These are phyloP conservation scores for Caenorhabditis brenneri DNA, from an alignment of 1,140 invertebrate species.

Conservation along the genomic window DNA sequence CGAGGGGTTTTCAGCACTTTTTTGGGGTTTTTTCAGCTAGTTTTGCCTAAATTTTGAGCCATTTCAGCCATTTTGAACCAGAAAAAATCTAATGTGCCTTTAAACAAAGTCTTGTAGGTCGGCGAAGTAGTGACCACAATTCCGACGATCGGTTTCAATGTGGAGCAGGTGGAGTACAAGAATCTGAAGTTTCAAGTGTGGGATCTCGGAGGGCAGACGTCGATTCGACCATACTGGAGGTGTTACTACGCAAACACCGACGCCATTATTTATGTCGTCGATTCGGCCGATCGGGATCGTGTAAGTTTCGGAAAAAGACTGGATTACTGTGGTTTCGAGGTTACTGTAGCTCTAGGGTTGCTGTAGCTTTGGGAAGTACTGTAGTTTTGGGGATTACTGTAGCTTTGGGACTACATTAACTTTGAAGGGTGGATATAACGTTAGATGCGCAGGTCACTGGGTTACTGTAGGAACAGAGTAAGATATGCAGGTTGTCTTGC, in stretches of 20 bases:
- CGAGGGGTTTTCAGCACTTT: no score
- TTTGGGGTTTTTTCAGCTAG: no score
- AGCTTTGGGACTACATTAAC: no score
- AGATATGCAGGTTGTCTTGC: no score
- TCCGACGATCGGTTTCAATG: conserved; percentile 94
- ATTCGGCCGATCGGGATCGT: conserved; percentile 95
- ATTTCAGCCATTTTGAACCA: no score
- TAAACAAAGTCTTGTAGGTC: conserved; percentile 80
- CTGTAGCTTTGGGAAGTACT: neutral
- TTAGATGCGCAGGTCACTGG: no score
- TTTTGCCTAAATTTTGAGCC: no score
- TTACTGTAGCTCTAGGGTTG: neutral
- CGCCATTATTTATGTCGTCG: conserved; percentile 99
- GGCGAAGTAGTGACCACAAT: conserved; percentile 99
- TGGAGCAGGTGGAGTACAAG: conserved; percentile 94
- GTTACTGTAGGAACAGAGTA: no score
- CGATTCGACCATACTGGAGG: conserved; percentile 96
- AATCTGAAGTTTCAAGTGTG: conserved; percentile 84
- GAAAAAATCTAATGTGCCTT: neutral
- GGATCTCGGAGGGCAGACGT: conserved; percentile 98
- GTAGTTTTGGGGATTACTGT: no score
- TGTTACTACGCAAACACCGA: conserved; percentile 99
- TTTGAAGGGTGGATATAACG: no score
- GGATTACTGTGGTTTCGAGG: neutral
- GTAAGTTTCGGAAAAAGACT: conserved; percentile 97